Evolutionary conservation across 2,797 vertebrate genomes (phyloP).

Genomic region (Hafferia zeledoni): DNA sequence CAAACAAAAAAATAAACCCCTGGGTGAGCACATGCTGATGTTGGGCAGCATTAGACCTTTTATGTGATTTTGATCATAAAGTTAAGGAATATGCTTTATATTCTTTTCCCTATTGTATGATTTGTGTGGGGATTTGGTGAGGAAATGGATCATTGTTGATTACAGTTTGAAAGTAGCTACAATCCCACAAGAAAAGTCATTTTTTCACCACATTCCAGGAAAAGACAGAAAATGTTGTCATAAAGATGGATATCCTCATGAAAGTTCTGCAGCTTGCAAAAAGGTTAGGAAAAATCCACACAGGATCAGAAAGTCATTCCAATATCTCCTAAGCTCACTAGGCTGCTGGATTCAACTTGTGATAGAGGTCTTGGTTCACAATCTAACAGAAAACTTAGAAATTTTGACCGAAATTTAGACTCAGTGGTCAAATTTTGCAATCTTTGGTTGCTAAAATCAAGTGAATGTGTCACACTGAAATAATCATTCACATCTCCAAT

Average conservation of each 20-base stretch:
- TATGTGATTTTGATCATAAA: background rate
- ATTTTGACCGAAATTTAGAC: background rate
- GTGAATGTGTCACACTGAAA: background rate
- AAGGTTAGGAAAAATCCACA: background rate
- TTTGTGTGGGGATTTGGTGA: background rate
- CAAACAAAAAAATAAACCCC: background rate
- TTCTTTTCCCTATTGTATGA: background rate
- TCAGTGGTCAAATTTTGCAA: background rate
- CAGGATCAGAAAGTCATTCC: background rate
- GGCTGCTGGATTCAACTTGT: background rate
- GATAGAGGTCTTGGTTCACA: background rate
- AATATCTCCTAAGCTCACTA: background rate
- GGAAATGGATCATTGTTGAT: background rate
- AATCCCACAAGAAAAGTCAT: background rate
- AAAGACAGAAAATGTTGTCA: background rate
- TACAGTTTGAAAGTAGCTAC: background rate
- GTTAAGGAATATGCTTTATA: background rate
- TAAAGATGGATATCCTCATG: slow-evolving; percentile 3
- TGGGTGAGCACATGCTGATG: background rate
- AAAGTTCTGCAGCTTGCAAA: background rate
- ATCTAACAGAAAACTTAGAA: background rate
- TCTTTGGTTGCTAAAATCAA: background rate
- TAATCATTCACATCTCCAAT: background rate
- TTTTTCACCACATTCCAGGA: background rate
- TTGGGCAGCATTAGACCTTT: background rate